Percentiles rank a stretch among this genome's conserved stretches.
These are phyloP conservation scores for Actinia equina DNA, from an alignment of 64 coral and sea anemone species.

Conservation along the genomic window DNA sequence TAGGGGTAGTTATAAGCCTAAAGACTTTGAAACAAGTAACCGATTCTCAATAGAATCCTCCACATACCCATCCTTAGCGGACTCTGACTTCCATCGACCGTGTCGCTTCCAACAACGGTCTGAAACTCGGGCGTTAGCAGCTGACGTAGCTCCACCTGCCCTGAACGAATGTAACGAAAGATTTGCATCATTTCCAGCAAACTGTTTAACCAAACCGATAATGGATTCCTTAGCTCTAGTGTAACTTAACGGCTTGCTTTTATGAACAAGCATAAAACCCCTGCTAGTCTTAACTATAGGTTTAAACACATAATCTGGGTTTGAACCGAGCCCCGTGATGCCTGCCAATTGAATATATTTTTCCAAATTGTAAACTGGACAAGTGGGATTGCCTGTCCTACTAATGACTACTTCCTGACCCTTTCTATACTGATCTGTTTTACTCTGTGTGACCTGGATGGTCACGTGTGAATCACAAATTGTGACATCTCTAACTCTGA, in stretches of 20 bases:
- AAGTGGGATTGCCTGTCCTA: slow-evolving; percentile 28
- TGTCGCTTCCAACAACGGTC: slow-evolving; percentile 26
- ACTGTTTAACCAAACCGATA: background rate
- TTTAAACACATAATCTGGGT: background rate
- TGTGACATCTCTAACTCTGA: no score
- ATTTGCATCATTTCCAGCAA: background rate
- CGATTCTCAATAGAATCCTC: slow-evolving; percentile 26
- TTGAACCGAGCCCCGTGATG: background rate
- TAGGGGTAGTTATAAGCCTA: background rate
- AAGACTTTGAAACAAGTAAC: slow-evolving; percentile 18
- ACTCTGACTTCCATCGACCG: slow-evolving; percentile 17
- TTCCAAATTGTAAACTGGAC: slow-evolving; percentile 30
- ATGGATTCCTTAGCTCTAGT: slow-evolving; percentile 21
- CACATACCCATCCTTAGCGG: slow-evolving; percentile 14
- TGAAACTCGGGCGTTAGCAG: slow-evolving; percentile 8
- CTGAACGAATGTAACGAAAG: slow-evolving; percentile 9
- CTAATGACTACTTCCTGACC: slow-evolving; percentile 31
- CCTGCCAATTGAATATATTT: slow-evolving; percentile 4
- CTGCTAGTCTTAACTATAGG: background rate
- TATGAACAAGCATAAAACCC: background rate
- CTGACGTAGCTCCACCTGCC: background rate
- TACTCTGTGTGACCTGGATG: no score
- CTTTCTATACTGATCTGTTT: no score
- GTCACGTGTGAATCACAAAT: no score
- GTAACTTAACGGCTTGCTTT: slow-evolving; percentile 18